These are phyloP conservation scores for Monoplex corrugatus DNA, from an alignment of 2,888 invertebrate species.

Conservation along the genomic window DNA sequence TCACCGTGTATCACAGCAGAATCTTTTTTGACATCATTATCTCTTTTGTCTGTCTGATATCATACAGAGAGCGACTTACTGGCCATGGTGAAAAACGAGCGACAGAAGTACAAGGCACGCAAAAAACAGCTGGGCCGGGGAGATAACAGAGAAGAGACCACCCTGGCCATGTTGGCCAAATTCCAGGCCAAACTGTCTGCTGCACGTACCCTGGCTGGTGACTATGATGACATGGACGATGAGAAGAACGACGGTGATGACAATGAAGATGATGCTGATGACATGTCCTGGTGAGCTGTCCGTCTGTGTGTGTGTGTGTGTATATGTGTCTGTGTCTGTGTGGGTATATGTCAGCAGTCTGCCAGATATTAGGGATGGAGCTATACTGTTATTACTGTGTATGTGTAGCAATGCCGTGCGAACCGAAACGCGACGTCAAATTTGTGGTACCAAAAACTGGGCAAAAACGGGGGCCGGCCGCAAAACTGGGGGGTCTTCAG, in stretches of 20 bases:
- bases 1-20: too few relatives aligned
- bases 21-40: too few relatives aligned
- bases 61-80: constrained; percentile 58
- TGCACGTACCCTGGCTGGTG: constrained; percentile 83
- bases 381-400: too few relatives aligned
- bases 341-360: too few relatives aligned
- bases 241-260: constrained; percentile 80
- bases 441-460: too few relatives aligned
- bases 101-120: constrained; percentile 74
- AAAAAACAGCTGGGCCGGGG: constrained; percentile 71
- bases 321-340: not conserved
- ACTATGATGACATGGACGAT: constrained; percentile 83
- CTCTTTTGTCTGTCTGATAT: not conserved
- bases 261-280: constrained; percentile 73
- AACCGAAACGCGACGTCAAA: too few relatives aligned
- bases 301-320: not conserved
- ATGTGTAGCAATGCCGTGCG: too few relatives aligned
- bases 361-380: too few relatives aligned
- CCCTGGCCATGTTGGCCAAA: constrained; percentile 89
- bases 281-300: constrained; percentile 75
- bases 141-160: constrained; percentile 83
- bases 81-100: constrained; percentile 74
- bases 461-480: too few relatives aligned
- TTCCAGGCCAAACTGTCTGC: constrained; percentile 90
- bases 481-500: too few relatives aligned